These are phyloP conservation scores for Athene cunicularia DNA, from an alignment of 2,113 vertebrate genomes.

Conservation along the genomic window DNA sequence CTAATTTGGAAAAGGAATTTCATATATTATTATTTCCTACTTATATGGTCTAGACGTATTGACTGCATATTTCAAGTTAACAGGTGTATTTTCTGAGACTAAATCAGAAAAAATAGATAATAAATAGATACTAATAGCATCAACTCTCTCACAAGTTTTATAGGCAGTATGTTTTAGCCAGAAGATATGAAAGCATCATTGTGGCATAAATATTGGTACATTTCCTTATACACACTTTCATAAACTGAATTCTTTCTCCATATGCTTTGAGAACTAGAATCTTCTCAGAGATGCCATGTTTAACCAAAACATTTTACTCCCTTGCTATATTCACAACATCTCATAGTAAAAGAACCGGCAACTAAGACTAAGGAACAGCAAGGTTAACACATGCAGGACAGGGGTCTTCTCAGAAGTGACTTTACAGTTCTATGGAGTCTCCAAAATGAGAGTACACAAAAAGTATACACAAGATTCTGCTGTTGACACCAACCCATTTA, in stretches of 20 bases:
- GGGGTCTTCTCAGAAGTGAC: background rate
- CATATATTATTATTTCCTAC: background rate
- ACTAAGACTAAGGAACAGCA: background rate
- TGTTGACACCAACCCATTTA: background rate
- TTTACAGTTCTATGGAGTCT: background rate
- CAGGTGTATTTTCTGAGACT: background rate
- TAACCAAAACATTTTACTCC: background rate
- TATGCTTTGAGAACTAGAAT: background rate
- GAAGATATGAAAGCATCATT: background rate
- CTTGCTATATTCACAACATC: background rate
- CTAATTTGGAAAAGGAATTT: conserved; percentile 61
- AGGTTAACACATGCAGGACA: background rate
- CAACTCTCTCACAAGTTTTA: background rate
- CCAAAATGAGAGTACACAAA: background rate
- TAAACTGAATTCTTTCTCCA: background rate
- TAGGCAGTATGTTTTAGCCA: background rate
- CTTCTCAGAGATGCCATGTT: background rate
- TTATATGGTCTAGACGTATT: background rate
- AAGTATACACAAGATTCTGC: background rate
- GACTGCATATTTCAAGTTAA: background rate
- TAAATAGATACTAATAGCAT: background rate
- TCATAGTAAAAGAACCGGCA: background rate
- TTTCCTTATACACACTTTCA: background rate
- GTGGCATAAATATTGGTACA: background rate
- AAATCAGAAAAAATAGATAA: background rate